phyloP scores from a whole-genome alignment of 1,140 invertebrate genomes.

The Augochlora pura region DNA sequence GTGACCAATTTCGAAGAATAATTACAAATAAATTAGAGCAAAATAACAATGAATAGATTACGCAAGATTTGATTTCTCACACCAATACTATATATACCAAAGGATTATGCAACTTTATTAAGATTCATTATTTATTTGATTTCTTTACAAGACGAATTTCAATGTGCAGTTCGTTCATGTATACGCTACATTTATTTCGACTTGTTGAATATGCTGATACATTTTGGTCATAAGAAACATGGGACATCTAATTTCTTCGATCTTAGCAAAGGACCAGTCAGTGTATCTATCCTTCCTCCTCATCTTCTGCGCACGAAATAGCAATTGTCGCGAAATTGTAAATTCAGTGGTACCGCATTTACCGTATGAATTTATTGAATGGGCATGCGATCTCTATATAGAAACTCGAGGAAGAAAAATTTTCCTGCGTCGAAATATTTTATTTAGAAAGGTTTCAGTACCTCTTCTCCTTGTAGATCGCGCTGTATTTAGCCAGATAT shows the following conservation, averaged over 20 bases:
- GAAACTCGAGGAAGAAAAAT: too few relatives aligned
- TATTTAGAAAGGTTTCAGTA: background rate
- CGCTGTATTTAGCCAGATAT: constrained; percentile 88
- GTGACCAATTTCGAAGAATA: background rate
- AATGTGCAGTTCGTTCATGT: too few relatives aligned
- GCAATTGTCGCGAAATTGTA: background rate
- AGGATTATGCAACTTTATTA: background rate
- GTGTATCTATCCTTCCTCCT: background rate
- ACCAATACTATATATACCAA: background rate
- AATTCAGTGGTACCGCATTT: background rate
- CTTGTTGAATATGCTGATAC: background rate
- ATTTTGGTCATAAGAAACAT: background rate
- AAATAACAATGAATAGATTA: background rate
- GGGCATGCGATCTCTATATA: background rate
- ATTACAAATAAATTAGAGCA: background rate
- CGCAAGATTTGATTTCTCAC: too few relatives aligned
- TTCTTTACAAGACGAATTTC: background rate
- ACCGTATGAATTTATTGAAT: background rate
- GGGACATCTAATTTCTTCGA: too few relatives aligned
- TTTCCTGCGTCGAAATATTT: background rate
- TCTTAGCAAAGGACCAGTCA: background rate
- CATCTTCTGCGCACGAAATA: background rate
- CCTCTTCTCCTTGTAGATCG: constrained; percentile 89
- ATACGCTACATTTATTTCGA: background rate
- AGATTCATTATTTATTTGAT: background rate